phyloP scores from a whole-genome alignment of 2,113 vertebrate species.

The Aphelocoma coerulescens region DNA sequence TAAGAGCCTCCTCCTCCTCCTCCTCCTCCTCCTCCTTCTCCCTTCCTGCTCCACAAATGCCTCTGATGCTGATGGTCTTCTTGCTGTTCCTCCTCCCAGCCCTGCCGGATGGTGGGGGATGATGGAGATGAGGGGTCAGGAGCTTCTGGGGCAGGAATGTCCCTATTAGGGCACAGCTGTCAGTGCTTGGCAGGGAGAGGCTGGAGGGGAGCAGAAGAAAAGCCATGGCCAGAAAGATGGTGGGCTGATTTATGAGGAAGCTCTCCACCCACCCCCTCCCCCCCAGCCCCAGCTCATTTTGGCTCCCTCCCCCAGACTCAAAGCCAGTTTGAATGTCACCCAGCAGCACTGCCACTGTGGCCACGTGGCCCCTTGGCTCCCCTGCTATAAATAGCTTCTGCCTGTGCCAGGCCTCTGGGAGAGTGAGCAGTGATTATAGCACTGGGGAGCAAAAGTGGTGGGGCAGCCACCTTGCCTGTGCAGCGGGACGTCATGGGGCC shows the following conservation, averaged over 20 bases:
- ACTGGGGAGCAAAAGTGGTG: background rate
- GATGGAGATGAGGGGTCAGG: background rate
- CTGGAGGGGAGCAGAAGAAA: background rate
- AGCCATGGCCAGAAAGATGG: background rate
- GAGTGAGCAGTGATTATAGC: background rate
- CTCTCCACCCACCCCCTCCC: background rate
- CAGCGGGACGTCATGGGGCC: rapidly evolving
- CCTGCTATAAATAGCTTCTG: constrained; percentile 28
- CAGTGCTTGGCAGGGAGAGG: background rate
- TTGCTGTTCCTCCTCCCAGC: background rate
- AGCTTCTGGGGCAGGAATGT: background rate
- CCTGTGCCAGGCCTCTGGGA: background rate
- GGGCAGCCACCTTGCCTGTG: background rate
- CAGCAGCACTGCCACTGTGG: rapidly evolving
- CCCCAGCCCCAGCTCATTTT: background rate
- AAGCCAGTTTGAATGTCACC: constrained; percentile 42
- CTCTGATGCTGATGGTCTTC: background rate
- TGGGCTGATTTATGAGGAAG: background rate
- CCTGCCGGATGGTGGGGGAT: background rate
- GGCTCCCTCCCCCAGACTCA: background rate
- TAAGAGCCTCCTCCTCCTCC: background rate
- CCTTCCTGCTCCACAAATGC: background rate
- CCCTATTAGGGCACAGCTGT: constrained; percentile 16
- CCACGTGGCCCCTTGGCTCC: background rate
- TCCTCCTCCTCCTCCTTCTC: background rate